Percentiles rank a stretch among this genome's conserved stretches.
Evolutionary conservation across 2,888 invertebrate species (phyloP).

Genomic region (Leptopilina syphax): DNA sequence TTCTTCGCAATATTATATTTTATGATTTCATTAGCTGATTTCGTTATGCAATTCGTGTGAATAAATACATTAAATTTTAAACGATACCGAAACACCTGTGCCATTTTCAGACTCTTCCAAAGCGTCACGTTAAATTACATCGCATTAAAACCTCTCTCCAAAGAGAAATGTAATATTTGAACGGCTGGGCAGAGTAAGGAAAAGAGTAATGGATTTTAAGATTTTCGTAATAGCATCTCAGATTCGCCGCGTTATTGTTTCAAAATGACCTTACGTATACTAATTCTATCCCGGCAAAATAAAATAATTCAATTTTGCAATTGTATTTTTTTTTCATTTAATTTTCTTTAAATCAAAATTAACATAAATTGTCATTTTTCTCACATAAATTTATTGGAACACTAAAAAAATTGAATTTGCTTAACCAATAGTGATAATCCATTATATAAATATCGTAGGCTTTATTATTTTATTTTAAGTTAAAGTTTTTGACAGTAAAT

Average conservation of each 20-base stretch:
- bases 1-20: background rate
- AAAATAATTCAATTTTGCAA: background rate
- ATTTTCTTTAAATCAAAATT: no score
- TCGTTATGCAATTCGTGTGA: background rate
- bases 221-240: conserved; percentile 19
- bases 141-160: conserved; percentile 39
- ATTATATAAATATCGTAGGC: no score
- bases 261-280: background rate
- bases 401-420: no score
- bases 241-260: background rate
- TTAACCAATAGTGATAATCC: no score
- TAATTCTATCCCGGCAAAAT: background rate
- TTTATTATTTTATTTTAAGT: no score
- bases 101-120: conserved; percentile 7
- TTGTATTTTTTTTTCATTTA: background rate
- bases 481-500: no score
- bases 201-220: conserved; percentile 32
- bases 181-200: background rate
- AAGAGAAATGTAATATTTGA: conserved; percentile 36
- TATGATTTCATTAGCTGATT: conserved; percentile 1
- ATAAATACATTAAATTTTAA: conserved; percentile 28
- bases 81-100: conserved; percentile 33
- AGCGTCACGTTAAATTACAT: conserved; percentile 22
- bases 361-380: no score
- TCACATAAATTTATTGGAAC: no score